Percentiles rank a stretch among this genome's conserved stretches.
These are phyloP conservation scores for Pollimyrus isidori DNA, from an alignment of 2,113 vertebrate species.

Conservation along the genomic window DNA sequence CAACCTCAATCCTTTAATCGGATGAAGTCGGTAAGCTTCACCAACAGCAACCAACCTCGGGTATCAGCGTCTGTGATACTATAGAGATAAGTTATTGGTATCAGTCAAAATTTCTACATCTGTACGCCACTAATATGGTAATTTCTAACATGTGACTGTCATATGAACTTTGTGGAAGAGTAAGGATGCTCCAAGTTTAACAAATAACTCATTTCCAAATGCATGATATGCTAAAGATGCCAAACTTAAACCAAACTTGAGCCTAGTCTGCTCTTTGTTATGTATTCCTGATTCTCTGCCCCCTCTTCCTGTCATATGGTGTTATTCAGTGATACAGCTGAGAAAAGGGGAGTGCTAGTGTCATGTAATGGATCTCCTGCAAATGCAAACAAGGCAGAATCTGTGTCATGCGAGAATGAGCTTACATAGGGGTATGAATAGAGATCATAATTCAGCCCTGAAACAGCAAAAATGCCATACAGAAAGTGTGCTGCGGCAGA, in stretches of 20 bases:
- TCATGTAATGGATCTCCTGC: background rate
- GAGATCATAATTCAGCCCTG: background rate
- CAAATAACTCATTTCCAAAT: background rate
- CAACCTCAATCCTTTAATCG: background rate
- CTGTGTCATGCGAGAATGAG: background rate
- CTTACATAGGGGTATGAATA: background rate
- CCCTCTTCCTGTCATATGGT: background rate
- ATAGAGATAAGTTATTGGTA: background rate
- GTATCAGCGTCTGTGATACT: background rate
- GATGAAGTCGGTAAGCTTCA: background rate
- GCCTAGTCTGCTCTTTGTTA: background rate
- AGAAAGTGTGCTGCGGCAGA: background rate
- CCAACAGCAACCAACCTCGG: background rate
- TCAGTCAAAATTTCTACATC: background rate
- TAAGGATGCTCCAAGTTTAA: background rate
- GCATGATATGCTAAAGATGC: background rate
- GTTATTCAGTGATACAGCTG: background rate
- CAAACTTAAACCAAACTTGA: background rate
- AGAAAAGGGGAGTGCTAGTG: background rate
- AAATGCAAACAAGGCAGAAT: background rate
- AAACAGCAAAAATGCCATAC: background rate
- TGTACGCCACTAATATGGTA: background rate
- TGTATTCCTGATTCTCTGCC: background rate
- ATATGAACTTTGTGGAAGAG: background rate
- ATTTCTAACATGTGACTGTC: background rate